phyloP scores from a whole-genome alignment of 92 coral and sea anemone genomes.

The Isaurus tuberculatus region DNA sequence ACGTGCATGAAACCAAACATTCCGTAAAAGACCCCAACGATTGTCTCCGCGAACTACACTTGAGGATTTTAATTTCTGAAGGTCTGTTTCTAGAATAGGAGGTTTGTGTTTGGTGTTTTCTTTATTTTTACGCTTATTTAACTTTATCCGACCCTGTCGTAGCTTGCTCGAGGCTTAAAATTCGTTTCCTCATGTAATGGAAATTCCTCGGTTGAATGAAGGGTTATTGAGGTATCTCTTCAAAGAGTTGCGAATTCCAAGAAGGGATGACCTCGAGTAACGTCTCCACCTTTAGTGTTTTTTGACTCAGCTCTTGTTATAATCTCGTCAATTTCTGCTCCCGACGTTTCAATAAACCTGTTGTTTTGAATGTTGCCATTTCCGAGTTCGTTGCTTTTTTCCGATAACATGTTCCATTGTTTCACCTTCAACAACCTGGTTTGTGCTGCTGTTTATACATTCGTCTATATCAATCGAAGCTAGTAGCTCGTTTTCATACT shows the following conservation, averaged over 20 bases:
- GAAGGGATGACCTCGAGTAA: constrained; percentile 43
- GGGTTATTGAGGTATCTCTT: constrained; percentile 44
- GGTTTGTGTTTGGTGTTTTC: constrained; percentile 66
- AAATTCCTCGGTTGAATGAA: constrained; percentile 48
- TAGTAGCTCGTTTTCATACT: no score
- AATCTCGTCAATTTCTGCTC: no score
- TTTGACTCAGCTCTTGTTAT: no score
- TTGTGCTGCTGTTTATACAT: no score
- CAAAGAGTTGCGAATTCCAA: constrained; percentile 37
- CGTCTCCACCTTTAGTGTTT: constrained; percentile 49
- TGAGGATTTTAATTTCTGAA: constrained; percentile 42
- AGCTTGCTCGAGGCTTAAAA: constrained; percentile 60
- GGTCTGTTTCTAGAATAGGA: constrained; percentile 48
- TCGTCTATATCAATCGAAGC: no score
- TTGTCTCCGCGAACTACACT: constrained; percentile 42
- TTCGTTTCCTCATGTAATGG: constrained; percentile 49
- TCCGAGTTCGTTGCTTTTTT: no score
- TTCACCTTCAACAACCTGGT: no score
- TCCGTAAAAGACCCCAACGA: constrained; percentile 59
- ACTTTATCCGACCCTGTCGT: constrained; percentile 56
- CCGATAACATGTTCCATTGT: no score
- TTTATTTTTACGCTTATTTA: constrained; percentile 60
- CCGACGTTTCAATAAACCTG: no score
- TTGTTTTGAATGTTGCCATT: no score
- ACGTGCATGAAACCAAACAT: constrained; percentile 63